Evolutionary conservation across 2,797 vertebrate genomes (phyloP).

Genomic region (Hippoglossus hippoglossus): DNA sequence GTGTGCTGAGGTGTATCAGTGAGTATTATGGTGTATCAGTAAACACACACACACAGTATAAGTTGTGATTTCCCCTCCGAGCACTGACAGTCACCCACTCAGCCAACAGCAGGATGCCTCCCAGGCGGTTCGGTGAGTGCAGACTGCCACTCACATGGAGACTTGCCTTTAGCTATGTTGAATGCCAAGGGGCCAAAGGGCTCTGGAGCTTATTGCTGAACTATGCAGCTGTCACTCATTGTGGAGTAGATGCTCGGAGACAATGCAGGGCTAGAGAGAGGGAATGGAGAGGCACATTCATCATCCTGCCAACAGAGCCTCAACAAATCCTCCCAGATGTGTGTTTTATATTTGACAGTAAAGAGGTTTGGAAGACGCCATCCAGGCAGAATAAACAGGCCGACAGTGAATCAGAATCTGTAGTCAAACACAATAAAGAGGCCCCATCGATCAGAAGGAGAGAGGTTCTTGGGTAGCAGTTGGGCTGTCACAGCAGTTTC

Average conservation of each 20-base stretch:
- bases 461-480: slow-evolving; percentile 35
- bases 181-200: slow-evolving; percentile 28
- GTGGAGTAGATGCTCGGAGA: neutral
- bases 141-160: slow-evolving; percentile 52
- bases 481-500: no score
- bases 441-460: slow-evolving; percentile 47
- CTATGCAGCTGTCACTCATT: slow-evolving; percentile 58
- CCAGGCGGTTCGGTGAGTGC: slow-evolving; percentile 28
- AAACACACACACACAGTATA: slow-evolving; percentile 29
- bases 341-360: slow-evolving; percentile 47
- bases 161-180: slow-evolving; percentile 50
- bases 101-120: slow-evolving; percentile 45
- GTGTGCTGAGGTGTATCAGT: neutral
- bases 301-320: slow-evolving; percentile 31
- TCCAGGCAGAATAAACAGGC: slow-evolving; percentile 17
- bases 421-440: slow-evolving; percentile 56
- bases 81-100: slow-evolving; percentile 11
- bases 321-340: slow-evolving; percentile 48
- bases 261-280: slow-evolving; percentile 3
- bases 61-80: slow-evolving; percentile 34
- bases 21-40: slow-evolving; percentile 17
- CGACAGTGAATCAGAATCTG: slow-evolving; percentile 12
- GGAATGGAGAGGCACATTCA: slow-evolving; percentile 11
- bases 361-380: slow-evolving; percentile 44
- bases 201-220: slow-evolving; percentile 50